phyloP scores from a whole-genome alignment of 1,140 invertebrate species.

The Chymomyza costata region DNA sequence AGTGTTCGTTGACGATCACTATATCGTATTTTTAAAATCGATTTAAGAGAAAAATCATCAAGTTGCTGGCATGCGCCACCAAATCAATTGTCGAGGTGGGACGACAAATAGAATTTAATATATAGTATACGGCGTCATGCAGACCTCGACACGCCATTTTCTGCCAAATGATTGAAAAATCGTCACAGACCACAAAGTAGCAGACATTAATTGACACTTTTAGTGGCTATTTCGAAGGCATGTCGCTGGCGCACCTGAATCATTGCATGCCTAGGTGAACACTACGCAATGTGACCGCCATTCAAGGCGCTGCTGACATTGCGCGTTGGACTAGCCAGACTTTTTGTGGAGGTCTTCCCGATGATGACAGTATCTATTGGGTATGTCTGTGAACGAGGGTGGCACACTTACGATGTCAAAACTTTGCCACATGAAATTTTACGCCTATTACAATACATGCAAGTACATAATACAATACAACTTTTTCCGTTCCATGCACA shows the following conservation, averaged over 20 bases:
- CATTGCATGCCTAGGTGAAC: constrained; percentile 9
- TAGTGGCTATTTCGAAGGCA: constrained; percentile 33
- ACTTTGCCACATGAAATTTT: too few species aligned
- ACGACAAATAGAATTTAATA: constrained; percentile 33
- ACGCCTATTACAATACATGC: too few species aligned
- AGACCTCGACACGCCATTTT: constrained; percentile 33
- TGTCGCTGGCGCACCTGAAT: constrained; percentile 56
- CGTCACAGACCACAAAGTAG: constrained; percentile 31
- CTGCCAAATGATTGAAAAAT: constrained; percentile 12
- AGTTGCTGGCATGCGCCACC: constrained; percentile 28
- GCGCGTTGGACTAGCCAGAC: too few species aligned
- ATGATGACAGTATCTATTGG: too few species aligned
- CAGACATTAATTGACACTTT: constrained; percentile 38
- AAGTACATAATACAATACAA: too few species aligned
- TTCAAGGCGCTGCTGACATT: constrained; percentile 16
- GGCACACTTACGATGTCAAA: too few species aligned
- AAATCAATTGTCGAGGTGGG: constrained; percentile 17
- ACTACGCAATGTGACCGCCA: too few species aligned
- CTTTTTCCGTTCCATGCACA: too few species aligned
- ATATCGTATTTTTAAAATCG: constrained; percentile 32
- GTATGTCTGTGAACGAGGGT: too few species aligned
- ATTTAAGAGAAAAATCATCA: constrained; percentile 35
- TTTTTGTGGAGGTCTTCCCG: too few species aligned
- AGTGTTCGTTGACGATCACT: constrained; percentile 1
- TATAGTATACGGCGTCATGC: constrained; percentile 58